Base-by-base conservation (phyloP, 2,113 vertebrate genomes). In the Carlito syrichta region DNA sequence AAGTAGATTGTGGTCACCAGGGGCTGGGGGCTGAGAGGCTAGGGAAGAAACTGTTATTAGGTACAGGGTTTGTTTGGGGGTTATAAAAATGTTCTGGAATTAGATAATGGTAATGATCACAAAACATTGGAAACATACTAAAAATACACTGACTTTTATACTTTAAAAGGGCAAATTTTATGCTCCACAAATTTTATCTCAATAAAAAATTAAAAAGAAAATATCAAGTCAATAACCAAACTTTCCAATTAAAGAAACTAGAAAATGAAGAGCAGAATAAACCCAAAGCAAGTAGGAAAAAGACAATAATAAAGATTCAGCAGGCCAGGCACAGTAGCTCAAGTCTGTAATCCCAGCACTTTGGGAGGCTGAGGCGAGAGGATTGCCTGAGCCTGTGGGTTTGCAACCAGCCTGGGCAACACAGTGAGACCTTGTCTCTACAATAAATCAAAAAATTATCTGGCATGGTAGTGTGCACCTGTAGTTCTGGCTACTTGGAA, bases 1-100 rank as follows among this genome's bases (percentile, higher is more conserved):
- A 68, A 73, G 23, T 79, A 93, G 45, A 79, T 66, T 93, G 66
- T 38, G 38, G 50, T 94, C 22, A 86, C 27, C 40, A 88, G 43
- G 43, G 5, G 30, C 50, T 85, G 32, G 35, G 40, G 43, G 9
- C 23, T 40, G 35, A 38, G 20, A 40, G n/a, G 14, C n/a, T 60
- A 74, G 40, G 12, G 9, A 9, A 93, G 12, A 95, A 35, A 79
- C 13, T 25, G 25, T 56, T 69, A 82, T 27, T 78, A 74, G 43
- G 43, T 81, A 76, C 48, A 82, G 11, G 79, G 45, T 76, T 86
- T 48, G 14, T 82, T 86, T 43, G 17, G n/a, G 40, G 6, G 5
- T 16, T 45, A 58, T 76, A 27, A 71, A 94, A 78, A 89, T 63
- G n/a, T 88, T 94, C 50, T 87, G 68, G 68, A 89, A 86, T 84